Evolutionary conservation across 2,113 vertebrate genomes (phyloP).

Genomic region (Galbula dea): DNA sequence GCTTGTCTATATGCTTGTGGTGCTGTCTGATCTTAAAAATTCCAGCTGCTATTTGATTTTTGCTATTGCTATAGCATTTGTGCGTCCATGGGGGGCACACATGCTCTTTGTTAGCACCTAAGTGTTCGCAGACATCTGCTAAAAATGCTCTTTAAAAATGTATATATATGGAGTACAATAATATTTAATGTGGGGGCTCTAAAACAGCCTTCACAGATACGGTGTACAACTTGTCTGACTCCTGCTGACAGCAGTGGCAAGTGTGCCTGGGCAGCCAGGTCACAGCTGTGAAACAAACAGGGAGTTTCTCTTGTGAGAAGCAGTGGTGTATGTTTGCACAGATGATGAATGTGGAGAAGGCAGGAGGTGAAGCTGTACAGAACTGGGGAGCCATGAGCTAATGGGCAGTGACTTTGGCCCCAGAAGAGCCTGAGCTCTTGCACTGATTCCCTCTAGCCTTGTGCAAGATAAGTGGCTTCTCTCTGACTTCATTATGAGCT

Average conservation of each 20-base stretch:
- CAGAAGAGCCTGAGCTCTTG: background rate
- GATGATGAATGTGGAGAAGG: rapidly evolving
- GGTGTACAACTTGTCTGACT: background rate
- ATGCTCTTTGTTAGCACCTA: background rate
- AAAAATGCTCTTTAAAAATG: background rate
- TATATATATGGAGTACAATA: background rate
- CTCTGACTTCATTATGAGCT: background rate
- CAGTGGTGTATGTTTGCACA: rapidly evolving
- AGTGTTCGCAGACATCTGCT: rapidly evolving
- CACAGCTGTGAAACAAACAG: rapidly evolving
- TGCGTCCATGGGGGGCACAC: rapidly evolving
- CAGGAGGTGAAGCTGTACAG: background rate
- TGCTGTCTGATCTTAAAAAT: background rate
- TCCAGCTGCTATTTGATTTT: background rate
- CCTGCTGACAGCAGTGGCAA: background rate
- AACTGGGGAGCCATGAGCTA: background rate
- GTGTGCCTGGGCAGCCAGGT: background rate
- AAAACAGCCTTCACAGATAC: rapidly evolving
- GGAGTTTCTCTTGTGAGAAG: background rate
- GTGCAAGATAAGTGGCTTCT: background rate
- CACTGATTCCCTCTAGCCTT: background rate
- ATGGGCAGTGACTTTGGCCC: background rate
- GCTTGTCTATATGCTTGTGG: no score
- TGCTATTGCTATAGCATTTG: background rate
- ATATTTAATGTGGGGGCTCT: rapidly evolving